Conservation (phyloP, 2,797 vertebrate genomes). For the Phaenicophaeus curvirostris region DNA sequence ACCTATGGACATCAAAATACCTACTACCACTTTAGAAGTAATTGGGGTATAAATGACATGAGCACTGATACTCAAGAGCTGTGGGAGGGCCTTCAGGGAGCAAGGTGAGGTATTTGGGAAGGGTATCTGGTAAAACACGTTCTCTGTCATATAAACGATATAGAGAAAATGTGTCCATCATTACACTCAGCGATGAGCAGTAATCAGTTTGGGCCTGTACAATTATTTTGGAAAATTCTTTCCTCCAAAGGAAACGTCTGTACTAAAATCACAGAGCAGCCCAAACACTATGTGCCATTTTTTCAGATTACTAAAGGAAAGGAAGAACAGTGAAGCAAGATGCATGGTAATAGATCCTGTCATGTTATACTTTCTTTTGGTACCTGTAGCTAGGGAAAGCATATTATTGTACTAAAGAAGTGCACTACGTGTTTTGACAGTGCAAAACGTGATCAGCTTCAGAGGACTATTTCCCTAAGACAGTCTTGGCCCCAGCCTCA, state of each 20-base stretch:
- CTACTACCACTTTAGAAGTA: background rate
- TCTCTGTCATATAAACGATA: background rate
- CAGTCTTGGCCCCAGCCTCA: background rate
- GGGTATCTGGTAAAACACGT: background rate
- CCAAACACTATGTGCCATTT: fast-evolving
- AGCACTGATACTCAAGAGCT: background rate
- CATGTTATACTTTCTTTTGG: background rate
- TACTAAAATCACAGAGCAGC: background rate
- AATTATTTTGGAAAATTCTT: background rate
- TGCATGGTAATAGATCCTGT: background rate
- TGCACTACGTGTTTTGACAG: background rate
- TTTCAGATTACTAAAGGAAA: background rate
- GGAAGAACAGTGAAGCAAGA: background rate
- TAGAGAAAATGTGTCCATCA: background rate
- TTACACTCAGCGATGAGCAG: background rate
- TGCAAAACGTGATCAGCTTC: background rate
- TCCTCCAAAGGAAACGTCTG: background rate
- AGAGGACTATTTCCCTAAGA: background rate
- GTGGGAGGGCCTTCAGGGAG: background rate
- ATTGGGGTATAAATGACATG: fast-evolving
- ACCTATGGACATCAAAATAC: background rate
- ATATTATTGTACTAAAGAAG: background rate
- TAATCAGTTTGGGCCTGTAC: background rate
- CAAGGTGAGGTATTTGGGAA: background rate
- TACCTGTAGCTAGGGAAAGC: background rate